phyloP scores from a whole-genome alignment of 23 tunicate genomes.

The Phallusia fumigata region DNA sequence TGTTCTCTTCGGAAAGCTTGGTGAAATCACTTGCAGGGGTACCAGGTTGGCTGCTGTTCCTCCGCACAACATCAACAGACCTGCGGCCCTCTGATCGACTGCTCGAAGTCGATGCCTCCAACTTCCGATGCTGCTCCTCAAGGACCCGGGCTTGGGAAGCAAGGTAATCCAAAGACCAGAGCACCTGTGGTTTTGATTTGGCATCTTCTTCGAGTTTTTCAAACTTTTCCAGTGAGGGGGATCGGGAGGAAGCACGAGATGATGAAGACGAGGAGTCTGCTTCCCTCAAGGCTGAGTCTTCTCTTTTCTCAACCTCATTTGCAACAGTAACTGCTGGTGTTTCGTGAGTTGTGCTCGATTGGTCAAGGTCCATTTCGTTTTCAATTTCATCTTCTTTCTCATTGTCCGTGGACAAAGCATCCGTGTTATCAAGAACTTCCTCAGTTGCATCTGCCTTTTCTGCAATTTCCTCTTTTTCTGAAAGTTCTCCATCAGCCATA shows the following conservation, averaged over 20 bases:
- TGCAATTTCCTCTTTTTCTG: neutral
- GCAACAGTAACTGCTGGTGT: neutral
- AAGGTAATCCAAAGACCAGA: conserved; percentile 88
- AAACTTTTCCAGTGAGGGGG: conserved; percentile 63
- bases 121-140: conserved; percentile 60
- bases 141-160: conserved; percentile 85
- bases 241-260: conserved; percentile 59
- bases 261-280: conserved; percentile 71
- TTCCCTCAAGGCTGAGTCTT: conserved; percentile 23
- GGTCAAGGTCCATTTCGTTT: neutral
- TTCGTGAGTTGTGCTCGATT: neutral
- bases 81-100: neutral
- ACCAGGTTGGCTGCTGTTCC: conserved; percentile 3
- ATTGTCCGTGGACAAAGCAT: neutral
- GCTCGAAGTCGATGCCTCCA: conserved; percentile 18
- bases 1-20: neutral
- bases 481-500: conserved; percentile 12
- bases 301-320: neutral
- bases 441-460: neutral
- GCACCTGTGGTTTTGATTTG: conserved; percentile 67
- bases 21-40: neutral
- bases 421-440: neutral
- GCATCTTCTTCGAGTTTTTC: conserved; percentile 55
- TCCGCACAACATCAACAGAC: neutral
- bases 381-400: conserved; percentile 1